A percentile compares a stretch with the other conserved stretches of the same genome.
phyloP scores from a whole-genome alignment of 2,888 invertebrate genomes.

The Melipona bicolor region DNA sequence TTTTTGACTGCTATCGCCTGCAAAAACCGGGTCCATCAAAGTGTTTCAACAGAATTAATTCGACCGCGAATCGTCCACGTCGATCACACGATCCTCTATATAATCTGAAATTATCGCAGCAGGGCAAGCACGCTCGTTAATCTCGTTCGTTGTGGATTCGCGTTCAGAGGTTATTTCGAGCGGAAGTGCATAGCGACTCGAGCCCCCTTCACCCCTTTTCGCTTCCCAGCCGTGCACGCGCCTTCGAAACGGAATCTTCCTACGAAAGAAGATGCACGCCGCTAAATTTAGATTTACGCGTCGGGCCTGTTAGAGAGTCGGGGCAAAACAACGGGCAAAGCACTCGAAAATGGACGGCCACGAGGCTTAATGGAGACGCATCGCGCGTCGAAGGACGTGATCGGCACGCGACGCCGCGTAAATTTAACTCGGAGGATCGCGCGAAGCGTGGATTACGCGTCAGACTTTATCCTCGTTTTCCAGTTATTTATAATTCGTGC shows the following conservation, averaged over 20 bases:
- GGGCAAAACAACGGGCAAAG: conserved; percentile 31
- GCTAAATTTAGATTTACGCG: conserved; percentile 64
- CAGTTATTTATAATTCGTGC: not conserved
- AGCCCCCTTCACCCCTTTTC: conserved; percentile 3
- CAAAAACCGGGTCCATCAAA: no score
- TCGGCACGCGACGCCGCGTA: conserved; percentile 54
- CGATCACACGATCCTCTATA: conserved; percentile 17
- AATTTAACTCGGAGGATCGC: conserved; percentile 39
- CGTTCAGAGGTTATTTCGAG: conserved; percentile 55
- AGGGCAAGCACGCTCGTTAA: conserved; percentile 38
- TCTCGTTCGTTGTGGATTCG: conserved; percentile 54
- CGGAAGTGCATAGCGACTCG: conserved; percentile 57
- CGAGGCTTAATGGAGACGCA: conserved; percentile 47
- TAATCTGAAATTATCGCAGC: conserved; percentile 36
- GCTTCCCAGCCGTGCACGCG: not conserved
- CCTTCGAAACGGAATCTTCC: conserved; percentile 13
- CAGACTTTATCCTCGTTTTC: conserved; percentile 19
- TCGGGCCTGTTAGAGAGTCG: not conserved
- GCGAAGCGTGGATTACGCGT: conserved; percentile 1
- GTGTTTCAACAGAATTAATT: not conserved
- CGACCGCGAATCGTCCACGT: not conserved
- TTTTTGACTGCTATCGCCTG: no score
- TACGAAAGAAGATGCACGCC: conserved; percentile 43
- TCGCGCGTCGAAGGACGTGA: conserved; percentile 52
- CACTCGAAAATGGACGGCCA: conserved; percentile 20